These are phyloP conservation scores for Tyria jacobaeae DNA, from an alignment of 2,888 invertebrate species.

Conservation along the genomic window DNA sequence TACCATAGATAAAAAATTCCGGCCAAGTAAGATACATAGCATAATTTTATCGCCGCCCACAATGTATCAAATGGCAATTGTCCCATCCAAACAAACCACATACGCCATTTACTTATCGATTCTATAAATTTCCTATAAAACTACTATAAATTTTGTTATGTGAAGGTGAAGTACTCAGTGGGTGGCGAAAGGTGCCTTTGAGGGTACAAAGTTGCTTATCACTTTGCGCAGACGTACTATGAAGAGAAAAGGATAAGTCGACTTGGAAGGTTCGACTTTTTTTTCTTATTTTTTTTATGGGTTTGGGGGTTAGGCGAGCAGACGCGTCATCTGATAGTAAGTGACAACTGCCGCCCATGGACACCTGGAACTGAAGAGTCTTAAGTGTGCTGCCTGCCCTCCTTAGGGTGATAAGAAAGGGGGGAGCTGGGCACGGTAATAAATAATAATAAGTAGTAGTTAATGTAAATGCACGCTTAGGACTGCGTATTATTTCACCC, in stretches of 20 bases:
- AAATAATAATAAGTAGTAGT: too few relatives aligned
- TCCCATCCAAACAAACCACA: neutral
- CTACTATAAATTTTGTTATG: slow-evolving; percentile 32
- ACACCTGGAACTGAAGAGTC: too few relatives aligned
- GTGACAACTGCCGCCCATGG: too few relatives aligned
- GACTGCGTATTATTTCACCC: too few relatives aligned
- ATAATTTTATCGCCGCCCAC: slow-evolving; percentile 20
- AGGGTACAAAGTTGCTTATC: neutral
- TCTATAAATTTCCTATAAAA: slow-evolving; percentile 41
- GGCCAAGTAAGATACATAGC: slow-evolving; percentile 4
- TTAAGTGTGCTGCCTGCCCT: too few relatives aligned
- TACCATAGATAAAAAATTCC: slow-evolving; percentile 5
- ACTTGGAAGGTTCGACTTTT: too few relatives aligned
- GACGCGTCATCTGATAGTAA: too few relatives aligned
- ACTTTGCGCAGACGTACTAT: neutral
- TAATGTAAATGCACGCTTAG: too few relatives aligned
- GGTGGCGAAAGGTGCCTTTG: slow-evolving; percentile 23
- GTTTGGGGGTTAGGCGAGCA: too few relatives aligned
- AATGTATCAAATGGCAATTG: slow-evolving; percentile 19
- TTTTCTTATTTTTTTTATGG: too few relatives aligned
- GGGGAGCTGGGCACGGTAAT: too few relatives aligned
- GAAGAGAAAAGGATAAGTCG: neutral
- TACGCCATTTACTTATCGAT: slow-evolving; percentile 30
- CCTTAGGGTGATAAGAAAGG: too few relatives aligned
- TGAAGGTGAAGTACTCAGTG: slow-evolving; percentile 30